Evolutionary conservation across 1,140 invertebrate species (phyloP), one percentile per base, ranked within the genome.

Genomic region (Drosophila sturtevanti): DNA sequence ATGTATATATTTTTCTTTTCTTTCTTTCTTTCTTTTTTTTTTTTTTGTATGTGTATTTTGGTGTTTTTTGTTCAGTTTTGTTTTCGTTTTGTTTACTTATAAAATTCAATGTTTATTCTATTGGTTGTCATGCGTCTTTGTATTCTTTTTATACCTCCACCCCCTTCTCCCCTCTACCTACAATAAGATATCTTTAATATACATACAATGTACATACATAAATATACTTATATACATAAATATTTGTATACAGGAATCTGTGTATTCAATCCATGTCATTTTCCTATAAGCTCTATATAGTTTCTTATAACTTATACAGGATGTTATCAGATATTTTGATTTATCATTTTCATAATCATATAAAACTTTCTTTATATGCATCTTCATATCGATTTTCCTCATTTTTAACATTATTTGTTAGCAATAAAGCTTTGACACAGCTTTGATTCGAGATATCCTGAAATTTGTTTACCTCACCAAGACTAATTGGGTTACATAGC

Each of bases 101-200:
- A 51, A 80, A 77, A 71, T 79, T 79, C 71, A 59, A 81, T 85
- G 81, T 85, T 84, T 85, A 84, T 77, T 73, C 73, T 18, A 48
- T 54, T 69, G 64, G 34, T 37, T 66, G 44, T 68, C 64, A 66
- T 81, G 62, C 52, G 59, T 63, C 51, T 70, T 64, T 59, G 60
- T 38, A 14, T 18, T 48, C 41, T 21, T 10, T 16, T 48, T 10
- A 9, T 2, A 16, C 16, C 11, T 48, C 21, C 10, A 16, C 0
- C 7, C 41, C 16, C 11, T 48, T 48, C 10, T 16, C 0, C 9
- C 10, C 31, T 34, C 7, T 35, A 31, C 27, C 27, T n/a, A n/a
- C n/a, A n/a, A n/a, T 31, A 4, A 0, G 27, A 31, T 31, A 31
- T 31, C 27, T 31, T 31, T 31, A 6, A 31, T 31, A 31, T 31